Base-by-base conservation (phyloP, 53 echinoderm and acorn worm species). In the Henricia sp. region DNA sequence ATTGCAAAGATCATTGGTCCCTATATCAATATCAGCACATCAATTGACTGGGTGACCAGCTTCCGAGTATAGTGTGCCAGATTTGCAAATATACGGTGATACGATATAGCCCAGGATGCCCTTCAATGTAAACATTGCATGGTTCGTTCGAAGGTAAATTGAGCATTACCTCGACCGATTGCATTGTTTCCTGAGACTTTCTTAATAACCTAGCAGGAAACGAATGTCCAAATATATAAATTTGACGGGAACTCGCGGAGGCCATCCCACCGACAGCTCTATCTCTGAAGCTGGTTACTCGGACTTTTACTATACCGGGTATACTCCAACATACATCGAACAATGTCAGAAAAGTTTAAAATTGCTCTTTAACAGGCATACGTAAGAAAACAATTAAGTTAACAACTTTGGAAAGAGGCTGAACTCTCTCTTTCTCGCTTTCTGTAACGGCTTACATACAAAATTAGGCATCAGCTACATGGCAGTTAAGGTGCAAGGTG, bases 181-280 rank as follows among this genome's bases (percentile, higher is more conserved):
- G 62, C 27, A 19, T 55, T 55, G 55, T 12, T 24, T 55, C 55
- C 23, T 24, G 20, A n/a, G 55, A 55, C 55, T 17, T 55, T 24
- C 55, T 55, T 24, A 55, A 24, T 24, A 55, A 17, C 19, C 55
- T 55, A n/a, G 55, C 55, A n/a, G 55, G 55, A n/a, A 55, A 55
- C 55, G 55, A 55, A 24, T 55, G 55, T 55, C 55, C 55, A n/a
- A 9, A 44, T 44, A 44, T 44, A 13, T 9, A 44, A 44, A 44
- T 44, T 44, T 44, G 44, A 9, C 44, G 44, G 44, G 13, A 13
- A 44, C 44, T 13, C 6, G 6, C 44, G 44, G 54, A 19, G 11
- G 54, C 20, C 54, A 54, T 54, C 19, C 20, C 54, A 9, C 4
- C 20, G 20, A 54, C 20, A 9, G 54, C 54, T 10, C n/a, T 54